phyloP scores from a whole-genome alignment of 2,888 invertebrate species.

The Lasioglossum morio region DNA sequence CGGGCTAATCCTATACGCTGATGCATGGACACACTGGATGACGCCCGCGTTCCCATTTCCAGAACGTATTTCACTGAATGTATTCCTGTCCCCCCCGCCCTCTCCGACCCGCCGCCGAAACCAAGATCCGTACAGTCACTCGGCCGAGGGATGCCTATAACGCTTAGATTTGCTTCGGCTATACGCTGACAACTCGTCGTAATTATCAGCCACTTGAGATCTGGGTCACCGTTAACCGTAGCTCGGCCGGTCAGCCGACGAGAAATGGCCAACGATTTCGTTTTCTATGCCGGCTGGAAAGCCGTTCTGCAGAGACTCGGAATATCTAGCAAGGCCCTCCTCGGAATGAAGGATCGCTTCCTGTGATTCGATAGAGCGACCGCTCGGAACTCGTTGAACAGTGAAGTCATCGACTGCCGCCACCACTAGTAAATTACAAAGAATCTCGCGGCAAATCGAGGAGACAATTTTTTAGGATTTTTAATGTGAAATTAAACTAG shows the following conservation, averaged over 20 bases:
- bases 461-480: not conserved
- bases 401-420: conserved; percentile 48
- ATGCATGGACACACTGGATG: conserved; percentile 77
- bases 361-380: conserved; percentile 33
- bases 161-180: conserved; percentile 65
- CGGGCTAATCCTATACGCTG: conserved; percentile 75
- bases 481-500: not conserved
- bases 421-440: not conserved
- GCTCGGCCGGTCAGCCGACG: conserved; percentile 48
- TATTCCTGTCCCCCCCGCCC: conserved; percentile 16
- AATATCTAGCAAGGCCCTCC: conserved; percentile 56
- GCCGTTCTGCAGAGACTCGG: conserved; percentile 4
- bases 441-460: not conserved
- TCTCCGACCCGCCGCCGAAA: not conserved
- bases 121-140: conserved; percentile 48
- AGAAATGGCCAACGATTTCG: conserved; percentile 69
- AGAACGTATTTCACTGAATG: conserved; percentile 39
- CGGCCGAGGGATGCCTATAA: conserved; percentile 52
- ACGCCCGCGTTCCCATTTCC: conserved; percentile 69
- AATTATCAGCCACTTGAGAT: conserved; percentile 80
- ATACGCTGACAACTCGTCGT: conserved; percentile 70
- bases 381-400: conserved; percentile 22
- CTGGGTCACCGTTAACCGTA: conserved; percentile 75
- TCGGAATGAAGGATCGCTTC: conserved; percentile 62
- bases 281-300: conserved; percentile 65